Conservation (phyloP, 1,140 invertebrate genomes). For the Choristoneura fumiferana region DNA sequence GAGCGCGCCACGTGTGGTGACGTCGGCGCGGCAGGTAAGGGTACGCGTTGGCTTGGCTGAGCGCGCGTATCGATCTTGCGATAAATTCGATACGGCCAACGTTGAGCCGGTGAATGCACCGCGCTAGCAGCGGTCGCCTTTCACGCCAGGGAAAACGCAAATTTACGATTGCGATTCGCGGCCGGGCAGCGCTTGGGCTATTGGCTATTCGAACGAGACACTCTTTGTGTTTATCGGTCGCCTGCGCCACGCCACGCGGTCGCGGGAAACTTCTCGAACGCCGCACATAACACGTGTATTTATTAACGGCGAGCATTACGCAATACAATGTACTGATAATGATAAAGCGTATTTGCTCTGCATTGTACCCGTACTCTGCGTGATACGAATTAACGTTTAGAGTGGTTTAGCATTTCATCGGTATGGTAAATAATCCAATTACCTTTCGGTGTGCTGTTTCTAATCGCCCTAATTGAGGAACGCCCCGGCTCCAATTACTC, state of each 20-base stretch:
- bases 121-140: conserved; percentile 50
- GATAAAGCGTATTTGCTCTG: conserved; percentile 40
- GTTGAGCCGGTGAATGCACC: conserved; percentile 59
- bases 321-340: conserved; percentile 36
- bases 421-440: conserved; percentile 39
- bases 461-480: conserved; percentile 45
- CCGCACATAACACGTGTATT: conserved; percentile 58
- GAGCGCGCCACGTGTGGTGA: conserved; percentile 52
- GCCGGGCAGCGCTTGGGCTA: conserved; percentile 15
- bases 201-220: not conserved
- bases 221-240: conserved; percentile 24
- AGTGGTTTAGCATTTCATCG: conserved; percentile 34
- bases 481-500: conserved; percentile 36
- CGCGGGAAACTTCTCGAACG: conserved; percentile 61
- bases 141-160: conserved; percentile 53
- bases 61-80: conserved; percentile 58
- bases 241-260: conserved; percentile 47
- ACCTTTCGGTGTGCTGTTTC: conserved; percentile 31
- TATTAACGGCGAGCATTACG: conserved; percentile 38
- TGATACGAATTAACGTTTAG: not conserved
- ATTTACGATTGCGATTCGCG: conserved; percentile 40
- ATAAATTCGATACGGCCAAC: conserved; percentile 55
- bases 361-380: conserved; percentile 20
- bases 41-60: conserved; percentile 30
- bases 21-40: conserved; percentile 43